phyloP scores from a whole-genome alignment of 2,888 invertebrate genomes.

The Cosmopolites sordidus region DNA sequence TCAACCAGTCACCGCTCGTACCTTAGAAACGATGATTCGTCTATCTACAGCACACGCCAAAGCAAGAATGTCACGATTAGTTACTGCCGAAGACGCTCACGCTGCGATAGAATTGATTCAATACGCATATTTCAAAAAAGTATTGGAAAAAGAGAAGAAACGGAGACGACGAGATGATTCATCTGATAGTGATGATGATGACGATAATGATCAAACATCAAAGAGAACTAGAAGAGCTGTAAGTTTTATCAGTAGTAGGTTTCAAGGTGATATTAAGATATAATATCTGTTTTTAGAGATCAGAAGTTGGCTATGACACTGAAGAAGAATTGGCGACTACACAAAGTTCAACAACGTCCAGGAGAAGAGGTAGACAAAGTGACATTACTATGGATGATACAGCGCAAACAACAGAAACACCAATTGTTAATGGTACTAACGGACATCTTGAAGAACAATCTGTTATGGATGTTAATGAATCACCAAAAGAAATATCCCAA shows the following conservation, averaged over 20 bases:
- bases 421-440: slow-evolving; percentile 19
- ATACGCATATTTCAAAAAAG: slow-evolving; percentile 94
- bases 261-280: neutral
- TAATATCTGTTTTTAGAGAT: slow-evolving; percentile 21
- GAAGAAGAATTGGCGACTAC: slow-evolving; percentile 32
- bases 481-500: slow-evolving; percentile 30
- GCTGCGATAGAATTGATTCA: slow-evolving; percentile 91
- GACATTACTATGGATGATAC: slow-evolving; percentile 27
- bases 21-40: slow-evolving; percentile 95
- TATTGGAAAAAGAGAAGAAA: slow-evolving; percentile 74
- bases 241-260: slow-evolving; percentile 19
- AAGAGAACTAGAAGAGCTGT: slow-evolving; percentile 52
- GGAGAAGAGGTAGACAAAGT: slow-evolving; percentile 18
- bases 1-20: slow-evolving; percentile 94
- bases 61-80: slow-evolving; percentile 81
- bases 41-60: slow-evolving; percentile 96
- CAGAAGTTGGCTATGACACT: slow-evolving; percentile 27
- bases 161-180: slow-evolving; percentile 54
- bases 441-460: slow-evolving; percentile 23
- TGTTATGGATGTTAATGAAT: slow-evolving; percentile 37
- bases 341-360: slow-evolving; percentile 32
- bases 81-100: slow-evolving; percentile 80
- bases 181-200: slow-evolving; percentile 52
- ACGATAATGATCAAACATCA: slow-evolving; percentile 43
- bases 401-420: slow-evolving; percentile 11